Percentiles rank a stretch among this genome's conserved stretches.
phyloP scores from a whole-genome alignment of 2,888 invertebrate genomes.

The Halictus ligatus region DNA sequence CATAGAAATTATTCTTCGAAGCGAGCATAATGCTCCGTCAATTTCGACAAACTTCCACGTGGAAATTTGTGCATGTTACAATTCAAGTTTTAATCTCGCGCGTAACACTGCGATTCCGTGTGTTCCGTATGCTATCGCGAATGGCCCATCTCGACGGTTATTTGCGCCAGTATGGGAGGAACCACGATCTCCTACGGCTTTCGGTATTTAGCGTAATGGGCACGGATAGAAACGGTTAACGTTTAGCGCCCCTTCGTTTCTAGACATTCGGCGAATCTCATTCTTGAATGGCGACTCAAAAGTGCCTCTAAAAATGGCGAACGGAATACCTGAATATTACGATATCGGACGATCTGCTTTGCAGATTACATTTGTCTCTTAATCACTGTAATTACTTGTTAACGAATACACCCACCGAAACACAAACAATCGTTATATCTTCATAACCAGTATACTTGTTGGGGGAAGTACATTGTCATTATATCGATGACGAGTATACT shows the following conservation, averaged over 20 bases:
- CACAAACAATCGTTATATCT: too few species aligned
- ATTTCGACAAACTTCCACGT: background rate
- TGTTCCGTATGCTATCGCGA: constrained; percentile 53
- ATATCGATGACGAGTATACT: too few species aligned
- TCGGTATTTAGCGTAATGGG: constrained; percentile 44
- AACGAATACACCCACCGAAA: background rate
- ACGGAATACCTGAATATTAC: background rate
- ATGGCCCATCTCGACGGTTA: constrained; percentile 43
- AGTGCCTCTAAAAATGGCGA: background rate
- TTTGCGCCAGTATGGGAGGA: constrained; percentile 48
- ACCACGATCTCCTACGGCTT: constrained; percentile 23
- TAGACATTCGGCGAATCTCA: background rate
- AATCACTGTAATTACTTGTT: background rate
- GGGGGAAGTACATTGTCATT: too few species aligned
- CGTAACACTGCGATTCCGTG: constrained; percentile 43
- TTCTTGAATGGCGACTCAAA: background rate
- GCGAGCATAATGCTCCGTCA: background rate
- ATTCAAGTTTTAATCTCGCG: constrained; percentile 65
- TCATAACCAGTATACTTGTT: too few species aligned
- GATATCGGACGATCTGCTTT: background rate
- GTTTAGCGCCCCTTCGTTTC: background rate
- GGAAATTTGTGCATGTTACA: constrained; percentile 58
- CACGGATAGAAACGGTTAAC: constrained; percentile 10
- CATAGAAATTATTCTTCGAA: background rate
- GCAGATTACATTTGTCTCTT: background rate